Evolutionary conservation across 2,113 vertebrate genomes (phyloP).

Genomic region (Rafetus swinhoei): DNA sequence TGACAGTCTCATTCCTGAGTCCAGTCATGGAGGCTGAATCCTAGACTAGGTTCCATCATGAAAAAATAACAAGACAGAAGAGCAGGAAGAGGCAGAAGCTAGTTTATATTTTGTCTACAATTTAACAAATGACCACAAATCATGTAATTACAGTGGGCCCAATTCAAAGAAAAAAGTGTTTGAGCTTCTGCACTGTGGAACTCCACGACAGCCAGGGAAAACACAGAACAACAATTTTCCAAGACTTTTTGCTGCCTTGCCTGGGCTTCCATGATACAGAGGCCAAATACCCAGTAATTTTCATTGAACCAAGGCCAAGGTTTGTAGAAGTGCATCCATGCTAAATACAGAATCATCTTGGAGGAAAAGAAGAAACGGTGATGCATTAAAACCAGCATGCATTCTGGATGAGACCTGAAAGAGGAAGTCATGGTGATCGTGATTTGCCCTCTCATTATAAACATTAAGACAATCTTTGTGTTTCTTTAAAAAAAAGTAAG

Average conservation of each 20-base stretch:
- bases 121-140: constrained; percentile 60
- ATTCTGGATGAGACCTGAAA: constrained; percentile 36
- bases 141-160: constrained; percentile 54
- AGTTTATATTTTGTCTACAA: constrained; percentile 43
- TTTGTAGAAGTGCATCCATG: constrained; percentile 62
- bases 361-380: constrained; percentile 48
- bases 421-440: not conserved
- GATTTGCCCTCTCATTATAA: constrained; percentile 32
- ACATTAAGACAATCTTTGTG: constrained; percentile 30
- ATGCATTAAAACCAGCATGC: constrained; percentile 49
- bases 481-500: constrained; percentile 6
- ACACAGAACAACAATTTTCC: constrained; percentile 77
- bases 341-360: constrained; percentile 71
- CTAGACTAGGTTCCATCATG: not conserved
- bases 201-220: constrained; percentile 74
- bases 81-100: not conserved
- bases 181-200: constrained; percentile 67
- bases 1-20: not conserved
- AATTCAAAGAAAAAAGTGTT: constrained; percentile 71
- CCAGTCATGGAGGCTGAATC: not conserved
- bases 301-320: constrained; percentile 62
- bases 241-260: constrained; percentile 73
- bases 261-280: constrained; percentile 66
- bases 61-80: not conserved
- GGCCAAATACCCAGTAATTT: constrained; percentile 66